Evolutionary conservation across 2,113 vertebrate species (phyloP), one percentile per base, ranked within the genome.

Genomic region (Mirza zaza): DNA sequence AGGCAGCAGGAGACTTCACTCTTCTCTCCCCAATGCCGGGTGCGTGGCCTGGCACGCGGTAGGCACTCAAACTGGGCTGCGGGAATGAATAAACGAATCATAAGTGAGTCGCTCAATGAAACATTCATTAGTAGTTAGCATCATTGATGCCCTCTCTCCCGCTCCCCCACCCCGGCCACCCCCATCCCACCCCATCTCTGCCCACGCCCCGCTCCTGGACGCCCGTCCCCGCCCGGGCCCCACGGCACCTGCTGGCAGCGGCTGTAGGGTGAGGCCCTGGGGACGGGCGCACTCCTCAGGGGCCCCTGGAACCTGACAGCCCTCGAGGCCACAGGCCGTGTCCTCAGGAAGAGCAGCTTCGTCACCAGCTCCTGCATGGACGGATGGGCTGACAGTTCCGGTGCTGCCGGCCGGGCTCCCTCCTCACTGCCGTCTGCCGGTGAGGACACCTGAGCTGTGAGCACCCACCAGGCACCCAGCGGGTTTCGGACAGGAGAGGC

Each of bases 251-350:
- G 50, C 48, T 81, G 29, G 27, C 70, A 57, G 36, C 80, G 36
- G 36, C 63, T n/a, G 45, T 10, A 10, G 15, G 63, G 63, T n/a
- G 29, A 65, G 45, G 27, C 48, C 48, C 73, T 50, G 36, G 32
- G 32, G 12, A 21, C 48, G 63, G 10, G 50, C 7, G 17, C 23
- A 7, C 36, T 48, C 70, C 75, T 79, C 82, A 70, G 83, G 61
- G 18, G 15, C 48, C 63, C 57, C 83, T 4, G 34, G 42, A 93
- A 63, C 32, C 36, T 20, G 18, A 12, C 39, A 48, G 73, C 29
- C n/a, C 61, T 25, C 0, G 1, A 15, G 52, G 45, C 42, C 52
- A 55, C 50, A 63, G n/a, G 21, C 13, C 23, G 15, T 4, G 17
- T 50, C 67, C 77, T 92, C 59, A 39, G 57, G 34, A 18, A 3